Evolutionary conservation across 2,888 invertebrate genomes (phyloP), one percentile per base, ranked within the genome.

Genomic region (Pediacus dermestoides): DNA sequence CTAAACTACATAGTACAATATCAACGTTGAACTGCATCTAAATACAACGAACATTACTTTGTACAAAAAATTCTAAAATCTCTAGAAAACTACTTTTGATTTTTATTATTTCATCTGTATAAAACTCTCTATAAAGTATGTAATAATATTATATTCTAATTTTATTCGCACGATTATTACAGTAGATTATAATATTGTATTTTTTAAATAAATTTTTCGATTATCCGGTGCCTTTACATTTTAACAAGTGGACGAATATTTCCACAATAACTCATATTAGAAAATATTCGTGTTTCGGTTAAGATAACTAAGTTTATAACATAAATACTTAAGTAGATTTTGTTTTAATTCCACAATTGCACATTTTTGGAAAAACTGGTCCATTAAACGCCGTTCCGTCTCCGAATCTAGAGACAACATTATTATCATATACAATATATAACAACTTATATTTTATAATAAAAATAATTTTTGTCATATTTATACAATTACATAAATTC

Each of bases 51-150:
- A 60, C 57, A 48, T 50, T 46, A 46, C 55, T 67, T 64, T 68
- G 67, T 68, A 68, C 68, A 68, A 68, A 67, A 66, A 63, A 63
- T 63, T 64, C 67, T 68, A 70, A 67, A 68, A 68, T 66, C 61
- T 64, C 68, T 70, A 69, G 57, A 70, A 69, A 70, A 70, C 70
- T 70, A 70, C 70, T 66, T 67, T 68, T 68, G 66, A 66, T 66
- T 3, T 11, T 28, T 14, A 13, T 10, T 9, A 58, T 48, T 51
- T 52, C 66, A 57, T 66, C 57, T 66, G 70, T 70, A 70, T 67
- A 69, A 69, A 70, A 69, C 59, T 68, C 66, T 67, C 67, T 61
- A 63, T 32, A 32, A 8, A 30, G 14, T 11, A 8, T 10, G 10
- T 13, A 4, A 26, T 26, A 26, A 6, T 26, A 26, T 26, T 10